Conservation (phyloP, 2,113 vertebrate species). For the Malaclemys terrapin region DNA sequence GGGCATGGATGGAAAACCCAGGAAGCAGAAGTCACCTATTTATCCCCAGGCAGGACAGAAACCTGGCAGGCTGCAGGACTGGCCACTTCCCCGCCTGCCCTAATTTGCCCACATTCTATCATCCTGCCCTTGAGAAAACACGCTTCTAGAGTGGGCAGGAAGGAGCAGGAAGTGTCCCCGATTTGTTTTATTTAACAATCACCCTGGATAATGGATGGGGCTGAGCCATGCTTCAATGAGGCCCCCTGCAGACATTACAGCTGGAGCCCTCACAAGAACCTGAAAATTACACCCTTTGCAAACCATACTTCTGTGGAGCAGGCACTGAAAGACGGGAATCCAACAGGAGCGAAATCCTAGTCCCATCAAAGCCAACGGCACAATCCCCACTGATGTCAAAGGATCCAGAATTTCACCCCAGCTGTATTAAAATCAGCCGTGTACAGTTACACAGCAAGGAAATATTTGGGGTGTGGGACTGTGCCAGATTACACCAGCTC, state of each 20-base stretch:
- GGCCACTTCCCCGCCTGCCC: not conserved
- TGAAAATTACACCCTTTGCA: not conserved
- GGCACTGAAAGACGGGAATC: not conserved
- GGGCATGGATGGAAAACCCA: constrained; percentile 72
- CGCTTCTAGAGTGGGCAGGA: not conserved
- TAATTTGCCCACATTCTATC: not conserved
- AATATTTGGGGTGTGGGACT: not conserved
- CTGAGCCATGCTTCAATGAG: not conserved
- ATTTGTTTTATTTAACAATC: not conserved
- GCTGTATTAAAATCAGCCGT: not conserved
- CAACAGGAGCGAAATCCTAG: not conserved
- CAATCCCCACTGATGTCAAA: rapidly evolving
- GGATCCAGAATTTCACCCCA: not conserved
- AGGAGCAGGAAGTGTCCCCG: rapidly evolving
- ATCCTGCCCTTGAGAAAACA: constrained; percentile 62
- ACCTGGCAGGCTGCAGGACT: constrained; percentile 63
- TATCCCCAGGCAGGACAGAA: constrained; percentile 71
- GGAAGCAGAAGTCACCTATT: constrained; percentile 57
- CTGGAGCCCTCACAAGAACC: not conserved
- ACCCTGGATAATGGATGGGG: not conserved
- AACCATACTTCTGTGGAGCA: rapidly evolving
- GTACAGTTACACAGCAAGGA: not conserved
- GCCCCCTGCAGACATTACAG: not conserved
- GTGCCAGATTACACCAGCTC: not conserved
- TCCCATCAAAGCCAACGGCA: rapidly evolving